Evolutionary conservation across 2,113 vertebrate species (phyloP), one percentile per base, ranked within the genome.

Genomic region (Pagrus major): DNA sequence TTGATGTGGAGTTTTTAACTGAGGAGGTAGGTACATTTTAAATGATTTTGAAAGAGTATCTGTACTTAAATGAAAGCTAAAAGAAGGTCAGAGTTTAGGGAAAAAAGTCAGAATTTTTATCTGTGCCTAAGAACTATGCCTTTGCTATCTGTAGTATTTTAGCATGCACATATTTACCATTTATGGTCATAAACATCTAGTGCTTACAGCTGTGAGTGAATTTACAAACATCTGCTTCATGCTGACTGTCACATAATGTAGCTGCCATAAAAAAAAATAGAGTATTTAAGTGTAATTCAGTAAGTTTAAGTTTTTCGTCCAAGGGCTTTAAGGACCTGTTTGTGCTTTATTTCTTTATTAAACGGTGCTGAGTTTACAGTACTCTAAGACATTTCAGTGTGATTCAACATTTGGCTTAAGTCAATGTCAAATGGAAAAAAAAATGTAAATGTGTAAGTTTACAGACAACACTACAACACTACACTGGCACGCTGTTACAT

Each of bases 101-200:
- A 81, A 4, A 58, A 20, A 21, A 44, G 0, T 31, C 33, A 6
- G 25, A 47, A 33, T 7, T 2, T 20, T 33, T 39, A 85, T 58
- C 47, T 75, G 86, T 88, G 88, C 88, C 89, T 88, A 4, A 74
- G 44, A 85, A 78, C n/a, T 63, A 70, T 67, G 67, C 71, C 71
- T 86, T 87, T 79, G 52, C 52, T 79, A 15, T 64, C 31, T 85
- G 27, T 75, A 25, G 49, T 64, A 55, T 51, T 58, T 70, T 29
- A 80, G 81, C 84, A 87, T 83, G 87, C 39, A 55, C 71, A 33
- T 39, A 86, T 61, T 72, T 44, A 58, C 16, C 18, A 20, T 5
- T 23, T 85, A 51, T 67, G 41, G 56, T 78, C 25, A 47, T 60
- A 55, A 69, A 44, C 63, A 47, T 74, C 5, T 78, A 52, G 6